Conservation (phyloP, 1,140 invertebrate genomes). For the Drosophila carrolli region DNA sequence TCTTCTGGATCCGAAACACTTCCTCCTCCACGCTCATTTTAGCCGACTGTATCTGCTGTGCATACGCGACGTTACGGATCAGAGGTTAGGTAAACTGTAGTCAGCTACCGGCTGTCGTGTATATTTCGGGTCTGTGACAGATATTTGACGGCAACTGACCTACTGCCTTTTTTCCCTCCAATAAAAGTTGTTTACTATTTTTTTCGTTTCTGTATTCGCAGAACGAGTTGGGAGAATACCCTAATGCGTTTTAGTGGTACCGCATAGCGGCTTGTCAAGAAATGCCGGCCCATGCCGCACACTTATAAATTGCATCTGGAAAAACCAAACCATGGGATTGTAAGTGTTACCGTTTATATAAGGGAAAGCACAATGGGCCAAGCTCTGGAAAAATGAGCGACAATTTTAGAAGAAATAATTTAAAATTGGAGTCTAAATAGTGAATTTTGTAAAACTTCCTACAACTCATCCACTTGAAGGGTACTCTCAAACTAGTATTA, state of each 20-base stretch:
- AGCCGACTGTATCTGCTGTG: slow-evolving; percentile 20
- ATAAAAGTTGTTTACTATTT: slow-evolving; percentile 73
- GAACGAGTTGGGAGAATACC: slow-evolving; percentile 26
- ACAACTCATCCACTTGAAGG: too few species aligned
- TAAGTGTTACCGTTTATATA: background rate
- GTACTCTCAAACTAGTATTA: too few species aligned
- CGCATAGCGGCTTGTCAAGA: slow-evolving; percentile 2
- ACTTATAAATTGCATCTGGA: background rate
- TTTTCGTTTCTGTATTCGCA: slow-evolving; percentile 75
- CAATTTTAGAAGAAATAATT: too few species aligned
- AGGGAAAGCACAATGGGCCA: too few species aligned
- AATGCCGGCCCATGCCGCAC: background rate
- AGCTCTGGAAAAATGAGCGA: too few species aligned
- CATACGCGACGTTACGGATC: slow-evolving; percentile 7
- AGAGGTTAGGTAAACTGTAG: slow-evolving; percentile 57
- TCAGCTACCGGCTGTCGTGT: background rate
- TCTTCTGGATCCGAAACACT: slow-evolving; percentile 96
- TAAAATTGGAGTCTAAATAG: too few species aligned
- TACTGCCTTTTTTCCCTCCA: slow-evolving; percentile 66
- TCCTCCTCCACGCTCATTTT: slow-evolving; percentile 96
- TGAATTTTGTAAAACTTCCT: too few species aligned
- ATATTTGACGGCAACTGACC: background rate
- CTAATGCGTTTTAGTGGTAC: slow-evolving; percentile 17
- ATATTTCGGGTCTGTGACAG: background rate
- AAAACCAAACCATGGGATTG: background rate